Conservation (phyloP, 2,888 invertebrate species). For the Acanthosoma haemorrhoidale region DNA sequence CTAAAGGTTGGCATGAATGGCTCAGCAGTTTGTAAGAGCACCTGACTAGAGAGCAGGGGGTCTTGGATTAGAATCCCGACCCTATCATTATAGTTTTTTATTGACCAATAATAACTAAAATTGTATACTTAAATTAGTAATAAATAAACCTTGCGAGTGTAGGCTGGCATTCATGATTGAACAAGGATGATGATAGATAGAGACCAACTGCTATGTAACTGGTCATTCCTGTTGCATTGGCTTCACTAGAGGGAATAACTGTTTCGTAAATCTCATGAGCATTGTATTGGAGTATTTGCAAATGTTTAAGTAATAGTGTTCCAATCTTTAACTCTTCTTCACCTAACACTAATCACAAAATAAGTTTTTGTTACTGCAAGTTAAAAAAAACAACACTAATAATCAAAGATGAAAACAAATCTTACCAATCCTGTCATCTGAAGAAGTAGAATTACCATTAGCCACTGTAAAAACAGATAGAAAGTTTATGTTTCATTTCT, state of each 20-base stretch:
- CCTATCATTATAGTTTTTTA: no score
- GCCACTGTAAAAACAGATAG: no score
- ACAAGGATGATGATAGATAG: slow-evolving; percentile 69
- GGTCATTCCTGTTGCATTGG: slow-evolving; percentile 45
- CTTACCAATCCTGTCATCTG: background rate
- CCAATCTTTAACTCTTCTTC: slow-evolving; percentile 57
- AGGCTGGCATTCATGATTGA: slow-evolving; percentile 80
- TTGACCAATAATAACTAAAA: no score
- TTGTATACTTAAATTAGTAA: no score
- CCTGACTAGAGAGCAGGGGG: no score
- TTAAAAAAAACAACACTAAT: background rate
- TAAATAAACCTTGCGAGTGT: slow-evolving; percentile 65
- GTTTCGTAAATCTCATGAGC: slow-evolving; percentile 74
- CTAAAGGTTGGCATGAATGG: no score
- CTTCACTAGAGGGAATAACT: slow-evolving; percentile 33
- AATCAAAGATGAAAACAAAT: background rate
- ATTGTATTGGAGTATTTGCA: slow-evolving; percentile 77
- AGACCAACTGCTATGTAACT: slow-evolving; percentile 63
- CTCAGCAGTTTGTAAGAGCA: no score
- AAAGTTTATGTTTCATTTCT: no score
- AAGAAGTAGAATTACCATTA: background rate
- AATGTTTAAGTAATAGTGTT: slow-evolving; percentile 60
- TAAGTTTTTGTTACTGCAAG: background rate
- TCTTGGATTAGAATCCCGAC: no score
- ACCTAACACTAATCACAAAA: background rate